Evolutionary conservation across 2,888 invertebrate species (phyloP), one percentile per base, ranked within the genome.

Genomic region (Chymomyza procnemis): DNA sequence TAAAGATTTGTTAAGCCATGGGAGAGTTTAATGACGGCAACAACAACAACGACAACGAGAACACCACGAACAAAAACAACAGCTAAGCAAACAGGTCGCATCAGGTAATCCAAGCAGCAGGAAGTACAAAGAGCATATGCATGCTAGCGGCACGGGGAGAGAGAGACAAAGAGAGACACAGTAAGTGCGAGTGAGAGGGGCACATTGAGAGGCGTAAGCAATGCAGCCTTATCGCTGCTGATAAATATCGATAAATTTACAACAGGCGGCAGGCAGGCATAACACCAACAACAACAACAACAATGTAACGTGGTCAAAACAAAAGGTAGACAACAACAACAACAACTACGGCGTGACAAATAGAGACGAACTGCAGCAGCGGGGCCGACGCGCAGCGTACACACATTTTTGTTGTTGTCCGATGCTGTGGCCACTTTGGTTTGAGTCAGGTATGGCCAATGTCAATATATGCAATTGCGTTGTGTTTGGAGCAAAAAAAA

Each of bases 161-260:
- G 22, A 66, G 46, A 47, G 66, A 41, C 19, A 47, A 47, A 46
- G 62, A n/a, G n/a, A n/a, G n/a, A n/a, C n/a, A n/a, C n/a, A n/a
- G n/a, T n/a, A n/a, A n/a, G n/a, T n/a, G n/a, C n/a, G n/a, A 66
- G 69, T 3, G n/a, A 56, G 61, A 66, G 63, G 60, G 47, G 22
- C 12, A n/a, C n/a, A n/a, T n/a, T n/a, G n/a, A 41, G 12, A 41
- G 9, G 34, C 12, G 34, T 41, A 41, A 41, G 34, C 34, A 61
- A 60, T 59, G 52, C 65, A 59, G 65, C 69, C 79, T 79, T 83
- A 71, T 58, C 69, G 62, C 56, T 54, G 52, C 70, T 70, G 78
- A 86, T 80, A 76, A 75, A 80, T 84, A 84, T 83, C 84, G 79
- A 80, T 75, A 80, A 70, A 71, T 69, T 64, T 64, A 60, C 67